Conservation (phyloP, 2,113 vertebrate species). For the Felis chaus region DNA sequence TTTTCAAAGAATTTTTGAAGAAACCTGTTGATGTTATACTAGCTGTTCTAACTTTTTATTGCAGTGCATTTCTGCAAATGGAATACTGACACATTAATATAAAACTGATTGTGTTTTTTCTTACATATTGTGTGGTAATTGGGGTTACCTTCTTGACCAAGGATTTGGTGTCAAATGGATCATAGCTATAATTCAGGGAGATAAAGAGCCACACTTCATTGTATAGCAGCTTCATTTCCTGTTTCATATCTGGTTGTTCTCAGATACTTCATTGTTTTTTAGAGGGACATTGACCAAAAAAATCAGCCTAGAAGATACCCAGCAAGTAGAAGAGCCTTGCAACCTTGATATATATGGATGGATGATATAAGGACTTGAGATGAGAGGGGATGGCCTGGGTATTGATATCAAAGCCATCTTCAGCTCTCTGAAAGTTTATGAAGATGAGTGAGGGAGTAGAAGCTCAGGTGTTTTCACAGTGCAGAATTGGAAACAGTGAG, state of each 20-base stretch:
- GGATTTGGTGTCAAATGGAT: background rate
- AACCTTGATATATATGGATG: background rate
- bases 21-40: background rate
- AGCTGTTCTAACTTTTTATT: background rate
- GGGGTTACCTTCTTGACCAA: background rate
- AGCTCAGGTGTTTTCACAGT: background rate
- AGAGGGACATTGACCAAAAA: background rate
- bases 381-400: background rate
- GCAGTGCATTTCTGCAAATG: background rate
- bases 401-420: background rate
- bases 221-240: background rate
- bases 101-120: background rate
- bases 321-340: background rate
- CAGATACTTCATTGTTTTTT: background rate
- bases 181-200: background rate
- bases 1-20: background rate
- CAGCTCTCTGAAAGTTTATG: background rate
- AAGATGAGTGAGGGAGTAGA: background rate
- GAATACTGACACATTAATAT: background rate
- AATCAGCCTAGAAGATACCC: background rate
- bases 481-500: background rate
- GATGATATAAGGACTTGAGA: background rate
- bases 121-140: background rate
- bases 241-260: background rate
- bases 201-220: background rate